These are phyloP conservation scores for Idaea dimidiata DNA, from an alignment of 2,888 invertebrate genomes.

Conservation along the genomic window DNA sequence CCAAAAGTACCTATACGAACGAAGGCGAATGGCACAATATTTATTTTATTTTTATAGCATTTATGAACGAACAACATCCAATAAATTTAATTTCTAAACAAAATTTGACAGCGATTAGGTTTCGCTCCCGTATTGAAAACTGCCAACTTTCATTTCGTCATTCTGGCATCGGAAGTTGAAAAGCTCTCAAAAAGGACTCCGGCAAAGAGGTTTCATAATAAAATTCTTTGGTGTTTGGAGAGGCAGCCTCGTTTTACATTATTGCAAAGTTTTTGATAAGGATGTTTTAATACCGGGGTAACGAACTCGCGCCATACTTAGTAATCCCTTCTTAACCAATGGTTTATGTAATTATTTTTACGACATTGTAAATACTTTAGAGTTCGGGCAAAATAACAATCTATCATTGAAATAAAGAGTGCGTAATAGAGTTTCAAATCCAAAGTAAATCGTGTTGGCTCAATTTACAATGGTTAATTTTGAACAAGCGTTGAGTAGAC, in stretches of 20 bases:
- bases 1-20: neutral
- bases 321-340: slow-evolving; percentile 25
- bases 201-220: slow-evolving; percentile 44
- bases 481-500: neutral
- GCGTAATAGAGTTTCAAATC: neutral
- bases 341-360: slow-evolving; percentile 14
- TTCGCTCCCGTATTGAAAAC: slow-evolving; percentile 31
- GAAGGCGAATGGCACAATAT: neutral
- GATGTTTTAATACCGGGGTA: slow-evolving; percentile 36
- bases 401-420: neutral
- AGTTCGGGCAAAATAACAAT: neutral
- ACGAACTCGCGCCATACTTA: slow-evolving; percentile 27
- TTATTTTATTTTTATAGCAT: neutral
- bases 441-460: neutral
- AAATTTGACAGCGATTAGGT: slow-evolving; percentile 27
- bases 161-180: slow-evolving; percentile 38
- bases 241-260: slow-evolving; percentile 42
- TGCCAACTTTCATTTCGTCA: slow-evolving; percentile 40
- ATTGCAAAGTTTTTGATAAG: slow-evolving; percentile 37
- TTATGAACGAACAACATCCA: neutral
- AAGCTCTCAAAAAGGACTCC: slow-evolving; percentile 39
- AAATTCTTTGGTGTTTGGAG: slow-evolving; percentile 44
- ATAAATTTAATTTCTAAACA: slow-evolving; percentile 15
- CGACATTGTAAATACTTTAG: slow-evolving; percentile 4
- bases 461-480: neutral